Percentiles rank a stretch among this genome's conserved stretches.
phyloP scores from a whole-genome alignment of 2,888 invertebrate genomes.

The Apamea epomidion region DNA sequence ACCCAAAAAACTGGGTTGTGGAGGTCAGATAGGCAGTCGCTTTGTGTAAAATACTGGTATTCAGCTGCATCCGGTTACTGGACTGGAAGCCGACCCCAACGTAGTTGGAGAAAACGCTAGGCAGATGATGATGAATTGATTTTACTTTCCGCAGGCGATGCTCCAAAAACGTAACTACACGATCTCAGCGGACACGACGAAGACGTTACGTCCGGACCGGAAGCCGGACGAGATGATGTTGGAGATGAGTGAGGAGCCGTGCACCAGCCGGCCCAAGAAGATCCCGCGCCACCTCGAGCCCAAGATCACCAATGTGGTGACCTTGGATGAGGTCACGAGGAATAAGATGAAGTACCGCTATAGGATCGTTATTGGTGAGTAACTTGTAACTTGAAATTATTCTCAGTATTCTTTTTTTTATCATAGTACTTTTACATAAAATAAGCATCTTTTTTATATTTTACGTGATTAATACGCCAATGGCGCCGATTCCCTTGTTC shows the following conservation, averaged over 20 bases:
- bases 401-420: no score
- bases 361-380: conserved; percentile 87
- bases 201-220: conserved; percentile 77
- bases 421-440: no score
- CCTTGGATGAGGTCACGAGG: conserved; percentile 86
- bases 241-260: conserved; percentile 58
- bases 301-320: conserved; percentile 80
- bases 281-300: conserved; percentile 86
- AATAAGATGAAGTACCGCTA: conserved; percentile 90
- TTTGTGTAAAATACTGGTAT: no score
- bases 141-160: conserved; percentile 78
- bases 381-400: neutral
- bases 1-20: no score
- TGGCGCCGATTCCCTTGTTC: no score
- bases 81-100: no score
- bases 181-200: conserved; percentile 81
- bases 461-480: no score
- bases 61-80: no score
- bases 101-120: no score
- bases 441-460: no score
- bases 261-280: conserved; percentile 72
- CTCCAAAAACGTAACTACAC: conserved; percentile 83
- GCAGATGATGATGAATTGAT: neutral
- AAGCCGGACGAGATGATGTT: conserved; percentile 49
- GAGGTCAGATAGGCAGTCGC: no score